Conservation (phyloP, 2,797 vertebrate species). For the Macropodus opercularis region DNA sequence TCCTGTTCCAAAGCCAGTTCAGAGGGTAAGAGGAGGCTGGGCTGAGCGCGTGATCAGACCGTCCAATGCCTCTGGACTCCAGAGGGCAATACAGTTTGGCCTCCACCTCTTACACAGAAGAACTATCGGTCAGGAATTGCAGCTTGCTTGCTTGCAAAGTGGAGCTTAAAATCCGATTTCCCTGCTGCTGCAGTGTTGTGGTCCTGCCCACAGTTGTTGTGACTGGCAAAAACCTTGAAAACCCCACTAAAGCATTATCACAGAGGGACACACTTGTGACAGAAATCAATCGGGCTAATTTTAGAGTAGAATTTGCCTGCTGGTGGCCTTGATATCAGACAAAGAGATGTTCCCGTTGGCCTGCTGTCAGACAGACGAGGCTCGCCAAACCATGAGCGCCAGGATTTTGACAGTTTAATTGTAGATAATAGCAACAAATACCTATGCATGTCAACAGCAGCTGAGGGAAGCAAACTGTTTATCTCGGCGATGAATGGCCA, state of each 20-base stretch:
- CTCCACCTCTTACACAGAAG: slow-evolving; percentile 46
- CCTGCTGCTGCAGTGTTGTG: slow-evolving; percentile 9
- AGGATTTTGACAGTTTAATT: background rate
- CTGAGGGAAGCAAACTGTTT: slow-evolving; percentile 10
- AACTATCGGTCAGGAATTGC: slow-evolving; percentile 33
- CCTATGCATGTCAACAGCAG: background rate
- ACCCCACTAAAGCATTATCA: slow-evolving; percentile 42
- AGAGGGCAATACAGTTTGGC: slow-evolving; percentile 57
- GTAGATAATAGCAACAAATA: background rate
- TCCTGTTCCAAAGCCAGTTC: slow-evolving; percentile 61
- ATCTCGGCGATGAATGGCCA: slow-evolving; percentile 22
- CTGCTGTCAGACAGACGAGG: background rate
- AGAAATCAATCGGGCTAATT: slow-evolving; percentile 42
- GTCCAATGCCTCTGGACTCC: slow-evolving; percentile 52
- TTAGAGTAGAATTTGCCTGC: slow-evolving; percentile 14
- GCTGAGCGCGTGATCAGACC: slow-evolving; percentile 60
- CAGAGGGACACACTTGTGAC: slow-evolving; percentile 26
- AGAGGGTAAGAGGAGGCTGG: slow-evolving; percentile 52
- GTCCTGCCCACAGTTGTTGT: slow-evolving; percentile 37
- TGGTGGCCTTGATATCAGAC: slow-evolving; percentile 34
- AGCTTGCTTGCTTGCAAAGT: slow-evolving; percentile 48
- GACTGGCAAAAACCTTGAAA: slow-evolving; percentile 46
- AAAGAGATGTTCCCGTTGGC: slow-evolving; percentile 10
- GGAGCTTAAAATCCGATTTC: slow-evolving; percentile 38
- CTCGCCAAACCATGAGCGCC: background rate